These are phyloP conservation scores for Tribolium madens DNA, from an alignment of 1,140 invertebrate genomes.

Conservation along the genomic window DNA sequence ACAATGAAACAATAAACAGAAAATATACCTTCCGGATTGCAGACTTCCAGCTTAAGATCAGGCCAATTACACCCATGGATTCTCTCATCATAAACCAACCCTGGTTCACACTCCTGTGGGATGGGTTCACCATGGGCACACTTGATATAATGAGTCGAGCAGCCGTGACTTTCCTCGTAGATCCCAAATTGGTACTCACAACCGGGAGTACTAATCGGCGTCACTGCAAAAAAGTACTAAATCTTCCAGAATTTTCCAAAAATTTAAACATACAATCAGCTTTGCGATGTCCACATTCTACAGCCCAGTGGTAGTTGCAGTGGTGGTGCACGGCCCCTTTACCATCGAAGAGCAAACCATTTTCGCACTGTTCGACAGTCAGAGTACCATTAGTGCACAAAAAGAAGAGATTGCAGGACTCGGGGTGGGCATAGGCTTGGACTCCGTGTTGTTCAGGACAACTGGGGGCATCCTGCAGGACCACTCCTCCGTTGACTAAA, in stretches of 20 bases:
- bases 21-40: slow-evolving; percentile 83
- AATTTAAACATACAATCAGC: slow-evolving; percentile 77
- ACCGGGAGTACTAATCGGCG: slow-evolving; percentile 80
- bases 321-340: slow-evolving; percentile 89
- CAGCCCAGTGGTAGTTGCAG: slow-evolving; percentile 95
- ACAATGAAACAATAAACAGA: neutral
- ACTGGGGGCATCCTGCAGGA: slow-evolving; percentile 65
- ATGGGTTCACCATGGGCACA: slow-evolving; percentile 86
- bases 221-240: slow-evolving; percentile 71
- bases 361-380: slow-evolving; percentile 90
- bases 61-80: slow-evolving; percentile 94
- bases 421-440: slow-evolving; percentile 86
- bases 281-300: slow-evolving; percentile 87
- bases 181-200: slow-evolving; percentile 92
- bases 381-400: slow-evolving; percentile 91
- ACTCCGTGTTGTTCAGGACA: slow-evolving; percentile 80
- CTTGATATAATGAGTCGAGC: slow-evolving; percentile 88
- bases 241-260: neutral
- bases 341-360: slow-evolving; percentile 91
- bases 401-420: slow-evolving; percentile 88
- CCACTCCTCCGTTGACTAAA: slow-evolving; percentile 59
- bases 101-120: slow-evolving; percentile 84
- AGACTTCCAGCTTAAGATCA: slow-evolving; percentile 85
- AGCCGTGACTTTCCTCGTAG: slow-evolving; percentile 82
- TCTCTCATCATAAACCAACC: slow-evolving; percentile 88